These are phyloP conservation scores for Plecotus auritus DNA, from an alignment of 2,113 vertebrate genomes.

Conservation along the genomic window DNA sequence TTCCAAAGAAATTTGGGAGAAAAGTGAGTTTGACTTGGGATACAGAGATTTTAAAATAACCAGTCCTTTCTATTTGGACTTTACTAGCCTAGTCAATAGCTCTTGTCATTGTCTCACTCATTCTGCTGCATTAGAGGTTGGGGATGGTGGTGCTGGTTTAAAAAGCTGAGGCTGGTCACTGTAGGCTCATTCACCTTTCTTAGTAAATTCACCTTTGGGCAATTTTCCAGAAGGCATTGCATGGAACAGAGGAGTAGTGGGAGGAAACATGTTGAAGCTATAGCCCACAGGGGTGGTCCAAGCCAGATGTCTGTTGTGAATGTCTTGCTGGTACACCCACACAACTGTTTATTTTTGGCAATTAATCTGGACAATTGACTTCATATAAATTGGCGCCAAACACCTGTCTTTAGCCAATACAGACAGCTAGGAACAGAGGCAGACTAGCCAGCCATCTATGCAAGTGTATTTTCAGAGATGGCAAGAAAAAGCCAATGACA, in stretches of 20 bases:
- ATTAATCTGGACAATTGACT: constrained; percentile 29
- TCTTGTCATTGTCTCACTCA: constrained; percentile 1
- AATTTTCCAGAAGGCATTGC: background rate
- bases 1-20: background rate
- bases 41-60: constrained; percentile 10
- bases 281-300: constrained; percentile 34
- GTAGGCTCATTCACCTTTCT: background rate
- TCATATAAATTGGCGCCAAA: constrained; percentile 49
- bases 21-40: background rate
- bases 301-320: constrained; percentile 53
- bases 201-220: constrained; percentile 34
- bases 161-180: background rate
- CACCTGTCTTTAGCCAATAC: background rate
- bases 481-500: background rate
- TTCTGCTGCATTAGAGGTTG: constrained; percentile 29
- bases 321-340: constrained; percentile 28
- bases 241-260: background rate
- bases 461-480: background rate
- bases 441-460: background rate
- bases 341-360: constrained; percentile 59
- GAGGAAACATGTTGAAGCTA: constrained; percentile 29
- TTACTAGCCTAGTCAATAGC: background rate
- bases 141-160: background rate
- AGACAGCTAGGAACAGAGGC: background rate
- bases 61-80: background rate